Evolutionary conservation across 2,797 vertebrate species (phyloP).

Genomic region (Dipus sagitta): DNA sequence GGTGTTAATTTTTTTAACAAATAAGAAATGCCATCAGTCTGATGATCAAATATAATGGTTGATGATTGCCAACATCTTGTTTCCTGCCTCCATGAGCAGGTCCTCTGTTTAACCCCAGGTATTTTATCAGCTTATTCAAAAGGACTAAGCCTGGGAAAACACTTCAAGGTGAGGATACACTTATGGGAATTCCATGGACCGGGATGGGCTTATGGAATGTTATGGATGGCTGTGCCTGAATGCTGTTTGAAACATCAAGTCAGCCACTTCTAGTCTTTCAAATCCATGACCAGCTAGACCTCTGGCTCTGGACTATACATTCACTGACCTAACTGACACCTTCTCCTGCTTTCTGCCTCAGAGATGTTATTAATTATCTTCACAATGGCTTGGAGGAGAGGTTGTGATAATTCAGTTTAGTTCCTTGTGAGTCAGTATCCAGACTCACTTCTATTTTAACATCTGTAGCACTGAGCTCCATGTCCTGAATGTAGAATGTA

Average conservation of each 20-base stretch:
- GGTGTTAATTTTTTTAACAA: constrained; percentile 1
- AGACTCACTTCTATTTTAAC: background rate
- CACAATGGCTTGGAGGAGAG: background rate
- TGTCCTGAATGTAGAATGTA: background rate
- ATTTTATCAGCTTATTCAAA: background rate
- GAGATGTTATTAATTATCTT: background rate
- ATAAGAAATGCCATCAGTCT: background rate
- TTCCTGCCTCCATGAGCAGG: background rate
- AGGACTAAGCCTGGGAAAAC: background rate
- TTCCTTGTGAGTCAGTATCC: background rate
- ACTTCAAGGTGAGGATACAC: background rate
- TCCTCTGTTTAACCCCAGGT: background rate
- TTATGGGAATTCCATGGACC: background rate
- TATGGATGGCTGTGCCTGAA: background rate
- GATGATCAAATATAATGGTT: background rate
- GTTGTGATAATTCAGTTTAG: background rate
- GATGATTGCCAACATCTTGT: background rate
- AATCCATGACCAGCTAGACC: background rate
- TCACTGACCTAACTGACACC: background rate
- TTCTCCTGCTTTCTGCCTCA: background rate
- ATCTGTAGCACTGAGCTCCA: background rate
- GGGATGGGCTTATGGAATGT: background rate
- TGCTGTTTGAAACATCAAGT: background rate
- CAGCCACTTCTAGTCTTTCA: constrained; percentile 10
- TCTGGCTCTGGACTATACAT: background rate